phyloP scores from a whole-genome alignment of 1,140 invertebrate genomes.

The Atta colombica region DNA sequence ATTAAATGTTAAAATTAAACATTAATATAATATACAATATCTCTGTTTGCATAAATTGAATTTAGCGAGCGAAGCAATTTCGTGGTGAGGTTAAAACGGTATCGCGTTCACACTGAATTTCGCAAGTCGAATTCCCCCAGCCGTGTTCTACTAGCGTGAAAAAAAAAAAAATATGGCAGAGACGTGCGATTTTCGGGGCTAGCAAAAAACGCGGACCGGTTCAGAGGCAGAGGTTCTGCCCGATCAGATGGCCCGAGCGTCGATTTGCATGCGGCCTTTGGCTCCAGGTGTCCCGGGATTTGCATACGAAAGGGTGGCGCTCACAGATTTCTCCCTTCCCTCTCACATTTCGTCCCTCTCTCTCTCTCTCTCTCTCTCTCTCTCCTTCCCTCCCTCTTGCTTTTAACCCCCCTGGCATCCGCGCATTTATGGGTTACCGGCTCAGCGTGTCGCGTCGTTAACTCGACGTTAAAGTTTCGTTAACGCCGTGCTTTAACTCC shows the following conservation, averaged over 20 bases:
- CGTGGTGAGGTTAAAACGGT: not conserved
- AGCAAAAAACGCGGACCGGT: constrained; percentile 72
- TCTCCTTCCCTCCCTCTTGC: constrained; percentile 54
- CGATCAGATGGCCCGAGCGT: constrained; percentile 75
- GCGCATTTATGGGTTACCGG: constrained; percentile 81
- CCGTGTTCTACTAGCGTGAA: not conserved
- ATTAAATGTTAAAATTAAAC: constrained; percentile 13
- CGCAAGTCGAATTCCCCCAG: constrained; percentile 8
- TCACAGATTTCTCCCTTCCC: constrained; percentile 69
- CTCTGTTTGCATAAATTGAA: constrained; percentile 19
- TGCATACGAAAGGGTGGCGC: constrained; percentile 85
- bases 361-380: constrained; percentile 60
- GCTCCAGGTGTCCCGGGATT: constrained; percentile 84
- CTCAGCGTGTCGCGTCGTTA: constrained; percentile 81
- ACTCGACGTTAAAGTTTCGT: constrained; percentile 77
- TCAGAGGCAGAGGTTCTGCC: constrained; percentile 66
- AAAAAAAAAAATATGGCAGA: constrained; percentile 54
- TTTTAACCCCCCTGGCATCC: constrained; percentile 60
- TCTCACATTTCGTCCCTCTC: constrained; percentile 26
- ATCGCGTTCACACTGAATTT: constrained; percentile 7
- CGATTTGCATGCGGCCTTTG: constrained; percentile 85
- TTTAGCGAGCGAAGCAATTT: not conserved
- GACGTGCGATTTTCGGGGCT: constrained; percentile 65
- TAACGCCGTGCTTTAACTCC: constrained; percentile 61
- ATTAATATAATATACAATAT: not conserved